Evolutionary conservation across 2,797 vertebrate species (phyloP).

Genomic region (Oophaga sylvatica): DNA sequence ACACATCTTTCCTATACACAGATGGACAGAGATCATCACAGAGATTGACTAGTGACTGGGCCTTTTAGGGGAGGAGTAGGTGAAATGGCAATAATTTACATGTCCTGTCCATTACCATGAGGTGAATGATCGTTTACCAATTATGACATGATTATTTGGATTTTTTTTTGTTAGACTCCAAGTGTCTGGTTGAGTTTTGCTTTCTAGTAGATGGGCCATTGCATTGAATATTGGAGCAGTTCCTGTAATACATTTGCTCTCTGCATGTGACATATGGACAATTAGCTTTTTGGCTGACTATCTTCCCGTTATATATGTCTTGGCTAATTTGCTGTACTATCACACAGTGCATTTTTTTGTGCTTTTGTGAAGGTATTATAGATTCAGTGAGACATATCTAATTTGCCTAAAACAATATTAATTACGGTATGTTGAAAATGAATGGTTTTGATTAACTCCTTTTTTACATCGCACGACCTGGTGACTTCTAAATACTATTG

Average conservation of each 20-base stretch:
- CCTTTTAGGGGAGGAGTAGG: too few species aligned
- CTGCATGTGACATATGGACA: conserved; percentile 52
- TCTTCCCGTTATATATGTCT: conserved; percentile 11
- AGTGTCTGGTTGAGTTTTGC: background rate
- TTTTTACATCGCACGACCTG: background rate
- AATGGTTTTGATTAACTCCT: too few species aligned
- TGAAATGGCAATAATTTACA: too few species aligned
- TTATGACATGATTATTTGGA: background rate
- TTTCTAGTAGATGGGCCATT: background rate
- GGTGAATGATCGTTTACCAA: background rate
- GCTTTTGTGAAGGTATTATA: background rate
- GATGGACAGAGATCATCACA: too few species aligned
- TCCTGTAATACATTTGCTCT: conserved; percentile 42
- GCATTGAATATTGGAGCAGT: conserved; percentile 22
- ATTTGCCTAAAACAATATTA: background rate
- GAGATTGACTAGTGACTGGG: too few species aligned
- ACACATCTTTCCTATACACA: too few species aligned
- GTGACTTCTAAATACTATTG: background rate
- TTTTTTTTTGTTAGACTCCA: background rate
- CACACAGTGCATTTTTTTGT: background rate
- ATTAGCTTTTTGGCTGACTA: conserved; percentile 29
- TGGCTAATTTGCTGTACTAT: conserved; percentile 7
- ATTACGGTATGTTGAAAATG: background rate
- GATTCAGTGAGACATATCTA: background rate
- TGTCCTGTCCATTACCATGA: background rate